Conservation (phyloP, 1,140 invertebrate species). For the Apis cerana region DNA sequence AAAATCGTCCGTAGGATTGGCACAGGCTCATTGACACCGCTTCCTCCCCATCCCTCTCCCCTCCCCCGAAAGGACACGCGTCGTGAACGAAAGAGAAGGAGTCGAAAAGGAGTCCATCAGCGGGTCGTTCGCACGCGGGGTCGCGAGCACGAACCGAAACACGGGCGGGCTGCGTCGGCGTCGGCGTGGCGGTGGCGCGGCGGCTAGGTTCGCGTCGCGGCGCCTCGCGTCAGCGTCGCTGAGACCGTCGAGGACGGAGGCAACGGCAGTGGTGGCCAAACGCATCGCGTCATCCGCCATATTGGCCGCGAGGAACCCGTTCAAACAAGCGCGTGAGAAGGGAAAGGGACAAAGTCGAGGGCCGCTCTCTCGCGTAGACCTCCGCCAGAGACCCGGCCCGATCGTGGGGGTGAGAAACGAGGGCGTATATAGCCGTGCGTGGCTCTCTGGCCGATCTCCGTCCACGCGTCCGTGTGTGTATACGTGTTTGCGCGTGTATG, state of each 20-base stretch:
- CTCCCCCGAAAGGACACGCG: background rate
- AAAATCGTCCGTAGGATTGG: background rate
- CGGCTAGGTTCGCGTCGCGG: slow-evolving; percentile 67
- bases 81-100: background rate
- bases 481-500: slow-evolving; percentile 11
- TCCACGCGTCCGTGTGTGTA: too few relatives aligned
- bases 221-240: slow-evolving; percentile 66
- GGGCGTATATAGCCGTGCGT: slow-evolving; percentile 14
- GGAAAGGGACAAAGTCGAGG: background rate
- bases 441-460: too few relatives aligned
- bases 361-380: background rate
- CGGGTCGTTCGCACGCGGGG: slow-evolving; percentile 68
- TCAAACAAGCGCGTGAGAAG: background rate
- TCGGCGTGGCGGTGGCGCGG: slow-evolving; percentile 46
- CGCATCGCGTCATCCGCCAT: slow-evolving; percentile 60
- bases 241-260: slow-evolving; percentile 45
- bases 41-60: too few relatives aligned
- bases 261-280: slow-evolving; percentile 55
- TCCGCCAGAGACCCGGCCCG: background rate
- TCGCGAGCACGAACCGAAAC: slow-evolving; percentile 48
- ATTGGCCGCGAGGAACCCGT: slow-evolving; percentile 50
- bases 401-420: slow-evolving; percentile 19
- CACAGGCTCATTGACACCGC: slow-evolving; percentile 3
- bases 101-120: slow-evolving; percentile 5
- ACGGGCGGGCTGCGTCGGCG: slow-evolving; percentile 56